Base-by-base conservation (phyloP, 2,797 vertebrate genomes). In the Poecile montanus region DNA sequence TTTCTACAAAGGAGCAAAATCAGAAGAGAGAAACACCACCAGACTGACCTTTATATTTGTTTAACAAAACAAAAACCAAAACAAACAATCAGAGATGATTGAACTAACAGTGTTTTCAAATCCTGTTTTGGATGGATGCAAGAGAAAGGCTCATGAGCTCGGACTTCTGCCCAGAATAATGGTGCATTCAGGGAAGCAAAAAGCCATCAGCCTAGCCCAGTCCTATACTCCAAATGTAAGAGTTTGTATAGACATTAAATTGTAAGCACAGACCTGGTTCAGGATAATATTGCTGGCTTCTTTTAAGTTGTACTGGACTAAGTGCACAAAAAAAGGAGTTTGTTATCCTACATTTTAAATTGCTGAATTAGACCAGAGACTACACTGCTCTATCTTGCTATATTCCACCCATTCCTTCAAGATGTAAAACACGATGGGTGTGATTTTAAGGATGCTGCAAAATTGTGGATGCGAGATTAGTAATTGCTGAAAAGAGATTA, bases 31-130 rank as follows among this genome's bases (percentile, higher is more conserved):
- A 85, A 92, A 45, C 23, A 45, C 14, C 29, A 79, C 30, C 51
- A 83, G 38, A 50, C 12, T 0, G 5, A 70, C 32, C 27, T 77
- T 65, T 25, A 2, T 61, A 74, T 84, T 80, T 91, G 60, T 81
- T 92, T 82, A 92, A 89, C 65, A 92, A 91, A 91, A 92, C 61
- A 84, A 68, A 75, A 86, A 5, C 5, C 34, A 70, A 93, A 95
- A 9, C 58, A 86, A 92, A 65, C 71, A 82, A 82, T 29, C 36
- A 77, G 71, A 87, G 57, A 74, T 67, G 78, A 88, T 7, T 91
- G 61, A 91, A 89, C 78, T 61, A 94, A 75, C 54, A 86, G 32
- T 61, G 26, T 57, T 72, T 87, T 85, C 75, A 61, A 65, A 65
- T 88, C 61, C 68, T 20, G 12, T 83, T 92, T 75, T 63, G 45